A percentile compares a stretch with the other conserved stretches of the same genome.
These are phyloP conservation scores for Echeneis naucrates DNA, from an alignment of 2,797 vertebrate genomes.

Conservation along the genomic window DNA sequence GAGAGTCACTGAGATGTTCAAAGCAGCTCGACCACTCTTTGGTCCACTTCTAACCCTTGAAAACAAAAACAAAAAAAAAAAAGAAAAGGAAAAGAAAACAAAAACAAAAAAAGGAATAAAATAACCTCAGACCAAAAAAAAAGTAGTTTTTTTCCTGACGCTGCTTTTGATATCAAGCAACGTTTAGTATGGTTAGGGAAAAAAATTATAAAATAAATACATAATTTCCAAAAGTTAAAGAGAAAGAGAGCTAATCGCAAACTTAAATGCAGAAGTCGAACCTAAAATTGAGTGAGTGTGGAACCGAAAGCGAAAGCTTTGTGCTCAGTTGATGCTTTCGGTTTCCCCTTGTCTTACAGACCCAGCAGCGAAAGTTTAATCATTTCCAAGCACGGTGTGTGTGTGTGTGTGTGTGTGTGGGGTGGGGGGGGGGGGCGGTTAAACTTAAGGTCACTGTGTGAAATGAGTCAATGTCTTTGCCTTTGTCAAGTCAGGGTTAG, in stretches of 20 bases:
- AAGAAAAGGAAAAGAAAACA: too few relatives aligned
- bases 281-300: slow-evolving; percentile 21
- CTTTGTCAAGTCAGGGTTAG: too few relatives aligned
- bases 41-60: slow-evolving; percentile 16
- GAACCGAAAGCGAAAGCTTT: slow-evolving; percentile 84
- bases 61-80: not conserved
- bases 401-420: not conserved
- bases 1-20: slow-evolving; percentile 35
- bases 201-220: not conserved
- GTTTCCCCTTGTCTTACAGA: slow-evolving; percentile 69
- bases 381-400: slow-evolving; percentile 9
- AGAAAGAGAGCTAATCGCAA: slow-evolving; percentile 11
- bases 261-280: slow-evolving; percentile 52
- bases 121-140: not conserved
- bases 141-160: not conserved
- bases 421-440: too few relatives aligned
- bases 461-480: too few relatives aligned
- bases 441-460: not conserved
- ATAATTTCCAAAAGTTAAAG: not conserved
- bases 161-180: not conserved
- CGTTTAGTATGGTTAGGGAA: too few relatives aligned
- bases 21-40: not conserved
- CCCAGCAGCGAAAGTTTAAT: slow-evolving; percentile 13
- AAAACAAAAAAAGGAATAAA: too few relatives aligned
- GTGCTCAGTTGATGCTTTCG: slow-evolving; percentile 72